Evolutionary conservation across 2,888 invertebrate species (phyloP).

Genomic region (Hypolimnas misippus): DNA sequence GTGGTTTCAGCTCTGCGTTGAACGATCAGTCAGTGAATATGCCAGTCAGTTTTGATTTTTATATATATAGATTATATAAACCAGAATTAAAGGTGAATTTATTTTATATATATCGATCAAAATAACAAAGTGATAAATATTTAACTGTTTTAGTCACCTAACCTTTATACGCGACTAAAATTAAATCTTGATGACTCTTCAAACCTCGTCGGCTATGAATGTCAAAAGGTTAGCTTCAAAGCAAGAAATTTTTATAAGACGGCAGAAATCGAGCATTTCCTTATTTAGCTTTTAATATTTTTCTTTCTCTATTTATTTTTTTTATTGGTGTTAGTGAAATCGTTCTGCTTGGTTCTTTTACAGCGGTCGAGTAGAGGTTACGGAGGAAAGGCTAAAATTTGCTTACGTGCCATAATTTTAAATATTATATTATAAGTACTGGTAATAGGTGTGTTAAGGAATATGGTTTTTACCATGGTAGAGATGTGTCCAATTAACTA

Average conservation of each 20-base stretch:
- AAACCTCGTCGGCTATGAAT: not conserved
- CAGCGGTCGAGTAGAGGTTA: not conserved
- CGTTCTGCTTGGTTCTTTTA: not conserved
- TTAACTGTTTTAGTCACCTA: not conserved
- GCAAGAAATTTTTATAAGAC: constrained; percentile 1
- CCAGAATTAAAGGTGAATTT: too few species aligned
- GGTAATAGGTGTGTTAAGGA: too few species aligned
- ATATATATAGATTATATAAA: too few species aligned
- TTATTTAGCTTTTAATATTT: constrained; percentile 3
- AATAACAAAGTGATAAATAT: not conserved
- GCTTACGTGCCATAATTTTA: not conserved
- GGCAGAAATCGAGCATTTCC: constrained; percentile 6
- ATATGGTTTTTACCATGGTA: too few species aligned
- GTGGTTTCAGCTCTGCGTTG: too few species aligned
- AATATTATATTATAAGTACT: too few species aligned
- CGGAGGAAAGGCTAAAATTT: not conserved
- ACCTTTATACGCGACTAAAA: not conserved
- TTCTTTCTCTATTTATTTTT: constrained; percentile 1
- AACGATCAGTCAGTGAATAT: too few species aligned
- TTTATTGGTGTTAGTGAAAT: not conserved
- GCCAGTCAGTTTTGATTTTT: too few species aligned
- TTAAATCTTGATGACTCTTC: constrained; percentile 13
- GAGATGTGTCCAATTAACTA: too few species aligned
- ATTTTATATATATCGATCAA: too few species aligned
- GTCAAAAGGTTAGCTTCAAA: constrained; percentile 15